Evolutionary conservation across 2,888 invertebrate genomes (phyloP), one percentile per base, ranked within the genome.

Genomic region (Willowsia nigromaculata): DNA sequence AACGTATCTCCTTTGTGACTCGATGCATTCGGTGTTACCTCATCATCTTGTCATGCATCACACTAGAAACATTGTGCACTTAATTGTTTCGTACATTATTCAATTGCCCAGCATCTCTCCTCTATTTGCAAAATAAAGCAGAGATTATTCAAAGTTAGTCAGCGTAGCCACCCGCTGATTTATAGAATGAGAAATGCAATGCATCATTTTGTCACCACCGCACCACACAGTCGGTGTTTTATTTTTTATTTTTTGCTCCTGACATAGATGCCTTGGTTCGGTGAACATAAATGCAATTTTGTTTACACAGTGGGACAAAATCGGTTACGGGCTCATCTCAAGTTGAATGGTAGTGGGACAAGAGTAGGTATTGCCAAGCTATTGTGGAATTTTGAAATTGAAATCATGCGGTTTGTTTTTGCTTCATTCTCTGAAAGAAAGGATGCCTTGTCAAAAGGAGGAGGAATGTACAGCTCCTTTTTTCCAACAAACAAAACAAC

Each of bases 191-290:
- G 30, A 5, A 62, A 30, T 15, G 59, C 7, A 62, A 30, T 62
- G 59, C 11, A 62, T 30, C 30, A 13, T 30, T 30, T 1, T 62
- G 27, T n/a, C 22, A 56, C 25, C 56, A 25, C 25, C 56, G 56
- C 68, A 22, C 22, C 65, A n/a, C 56, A 56, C 65, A 65, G 40
- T 47, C 74, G 25, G 47, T 40, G 68, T 71, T 56, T 43, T 33
- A 27, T 47, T 74, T 33, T 40, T 40, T 40, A 33, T 13, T 11
- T 68, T 74, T 74, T 76, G 76, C 47, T 76, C 76, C 50, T 76
- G 76, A 76, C 76, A 76, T 53, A 71, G 43, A 71, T 71, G 30
- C 50, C 30, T 76, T 76, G 76, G 53, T 76, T 50, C 50, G 50
- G 50, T 76, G 27, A 74, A 27, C 43, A 74, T 7, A n/a, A 65